Base-by-base conservation (phyloP, 2,113 vertebrate genomes). In the Brachyhypopomus occidentalis region DNA sequence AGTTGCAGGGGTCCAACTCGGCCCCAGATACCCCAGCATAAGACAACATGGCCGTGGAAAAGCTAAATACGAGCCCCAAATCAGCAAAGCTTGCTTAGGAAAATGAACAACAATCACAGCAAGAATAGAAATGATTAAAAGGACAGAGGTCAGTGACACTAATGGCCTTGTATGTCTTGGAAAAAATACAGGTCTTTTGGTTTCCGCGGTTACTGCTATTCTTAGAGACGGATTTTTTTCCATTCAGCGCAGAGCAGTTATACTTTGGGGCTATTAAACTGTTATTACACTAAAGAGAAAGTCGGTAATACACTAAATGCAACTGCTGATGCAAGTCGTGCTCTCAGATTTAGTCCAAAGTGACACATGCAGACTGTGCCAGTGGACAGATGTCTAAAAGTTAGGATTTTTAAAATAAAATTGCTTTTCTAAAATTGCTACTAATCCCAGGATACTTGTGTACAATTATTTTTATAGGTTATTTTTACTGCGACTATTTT, bases 11-110 rank as follows among this genome's bases (percentile, higher is more conserved):
- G 19, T 34, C 67, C 63, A 59, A 58, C 75, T 52, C 17, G 27
- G 19, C 27, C 60, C 69, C 22, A 75, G 74, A 81, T 56, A 52
- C 70, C 79, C 45, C 22, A 19, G 30, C 17, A 85, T 48, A 63
- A 58, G 78, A 75, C 30, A 70, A 22, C 59, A 34, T 55, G 36
- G 75, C 27, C 22, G 5, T 64, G 45, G 59, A 22, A 64, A 75
- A 52, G 72, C 83, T 60, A 81, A 81, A 75, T 38, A 70, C 58
- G 60, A 38, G 23, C 63, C 25, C 23, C 48, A 75, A 82, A 55
- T 72, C n/a, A 62, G 55, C 9, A 30, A 85, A 58, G 58, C 22
- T 52, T 36, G 72, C 71, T 74, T 58, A 55, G 56, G 16, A 73
- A 80, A 72, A 79, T 66, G 45, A 60, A 27, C 0, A 23, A 22